Percentiles rank a stretch among this genome's conserved stretches.
Conservation (phyloP, 2,797 vertebrate species). For the Myoxocephalus aenaeus region DNA sequence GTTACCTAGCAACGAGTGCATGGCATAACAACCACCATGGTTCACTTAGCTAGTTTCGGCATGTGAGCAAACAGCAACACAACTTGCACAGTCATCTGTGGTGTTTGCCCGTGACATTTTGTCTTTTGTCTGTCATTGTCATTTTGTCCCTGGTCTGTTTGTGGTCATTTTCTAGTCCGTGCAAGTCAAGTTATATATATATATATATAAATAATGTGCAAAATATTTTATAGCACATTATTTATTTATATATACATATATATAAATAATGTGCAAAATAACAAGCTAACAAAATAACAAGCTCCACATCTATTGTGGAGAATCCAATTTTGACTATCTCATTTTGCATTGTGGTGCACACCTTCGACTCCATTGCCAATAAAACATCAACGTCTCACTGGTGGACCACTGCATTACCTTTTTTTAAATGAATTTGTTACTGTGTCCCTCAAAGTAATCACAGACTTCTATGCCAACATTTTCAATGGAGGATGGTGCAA, state of each 20-base stretch:
- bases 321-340: not conserved
- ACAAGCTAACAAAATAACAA: too few relatives aligned
- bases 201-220: too few relatives aligned
- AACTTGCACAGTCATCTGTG: conserved; percentile 6
- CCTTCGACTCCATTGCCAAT: not conserved
- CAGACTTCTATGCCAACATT: conserved; percentile 6
- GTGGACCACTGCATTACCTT: not conserved
- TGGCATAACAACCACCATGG: conserved; percentile 25
- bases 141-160: conserved; percentile 1
- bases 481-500: conserved; percentile 23
- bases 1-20: conserved; percentile 47
- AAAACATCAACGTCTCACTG: not conserved
- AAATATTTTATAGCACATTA: too few relatives aligned
- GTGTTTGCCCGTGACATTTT: conserved; percentile 1
- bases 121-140: not conserved
- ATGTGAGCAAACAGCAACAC: conserved; percentile 39
- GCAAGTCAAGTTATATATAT: not conserved
- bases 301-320: not conserved
- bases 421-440: not conserved
- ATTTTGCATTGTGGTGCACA: not conserved
- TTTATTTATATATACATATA: too few relatives aligned
- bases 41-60: conserved; percentile 30
- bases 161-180: not conserved
- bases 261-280: too few relatives aligned
- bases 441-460: not conserved